A percentile compares a stretch with the other conserved stretches of the same genome.
Evolutionary conservation across 2,888 invertebrate species (phyloP).

Genomic region (Euproctis similis): DNA sequence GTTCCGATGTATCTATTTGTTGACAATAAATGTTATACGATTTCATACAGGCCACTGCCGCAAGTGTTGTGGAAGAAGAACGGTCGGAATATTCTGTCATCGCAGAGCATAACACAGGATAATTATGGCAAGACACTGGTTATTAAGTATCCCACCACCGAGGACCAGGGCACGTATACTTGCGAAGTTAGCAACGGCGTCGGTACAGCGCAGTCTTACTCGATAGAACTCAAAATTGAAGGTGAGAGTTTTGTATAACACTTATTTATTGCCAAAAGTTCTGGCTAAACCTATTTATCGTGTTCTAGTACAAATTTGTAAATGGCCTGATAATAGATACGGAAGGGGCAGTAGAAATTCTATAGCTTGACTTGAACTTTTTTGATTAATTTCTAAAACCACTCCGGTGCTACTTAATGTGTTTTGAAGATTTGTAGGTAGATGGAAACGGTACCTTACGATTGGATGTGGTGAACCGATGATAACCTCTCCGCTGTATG

Average conservation of each 20-base stretch:
- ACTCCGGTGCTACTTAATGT: too few species aligned
- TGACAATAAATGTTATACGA: background rate
- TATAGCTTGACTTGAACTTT: too few species aligned
- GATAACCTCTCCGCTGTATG: too few species aligned
- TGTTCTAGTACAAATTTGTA: too few species aligned
- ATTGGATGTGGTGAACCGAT: too few species aligned
- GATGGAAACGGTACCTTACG: too few species aligned
- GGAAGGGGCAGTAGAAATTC: too few species aligned
- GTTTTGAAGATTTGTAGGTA: too few species aligned
- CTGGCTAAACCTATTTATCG: too few species aligned
- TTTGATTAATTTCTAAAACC: too few species aligned
- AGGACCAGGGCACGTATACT: conserved; percentile 93
- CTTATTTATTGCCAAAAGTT: background rate
- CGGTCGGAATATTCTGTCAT: conserved; percentile 80
- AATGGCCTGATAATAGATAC: too few species aligned
- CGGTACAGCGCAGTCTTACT: conserved; percentile 88
- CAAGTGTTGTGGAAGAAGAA: conserved; percentile 95
- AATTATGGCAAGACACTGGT: conserved; percentile 97
- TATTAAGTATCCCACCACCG: conserved; percentile 89
- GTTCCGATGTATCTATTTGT: too few species aligned
- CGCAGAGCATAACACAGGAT: conserved; percentile 85
- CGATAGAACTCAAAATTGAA: conserved; percentile 85
- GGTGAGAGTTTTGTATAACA: conserved; percentile 48
- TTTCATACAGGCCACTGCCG: conserved; percentile 86
- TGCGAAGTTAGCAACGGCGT: conserved; percentile 96